phyloP scores from a whole-genome alignment of 2,888 invertebrate genomes.

The Peribatodes rhomboidaria region DNA sequence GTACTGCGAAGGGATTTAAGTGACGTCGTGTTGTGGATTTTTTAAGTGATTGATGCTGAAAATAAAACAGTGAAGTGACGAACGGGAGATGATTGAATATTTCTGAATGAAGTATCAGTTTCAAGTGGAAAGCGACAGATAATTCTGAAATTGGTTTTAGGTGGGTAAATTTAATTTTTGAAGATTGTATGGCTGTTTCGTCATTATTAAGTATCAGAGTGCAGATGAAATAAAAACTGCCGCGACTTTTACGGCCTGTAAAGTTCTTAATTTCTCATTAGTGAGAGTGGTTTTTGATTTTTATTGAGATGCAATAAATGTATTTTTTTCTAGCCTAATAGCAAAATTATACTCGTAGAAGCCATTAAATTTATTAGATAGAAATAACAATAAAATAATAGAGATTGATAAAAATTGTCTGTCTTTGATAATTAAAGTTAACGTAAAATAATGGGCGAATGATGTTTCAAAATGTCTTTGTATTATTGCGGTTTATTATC shows the following conservation, averaged over 20 bases:
- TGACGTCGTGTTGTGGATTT: neutral
- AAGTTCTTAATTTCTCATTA: conserved; percentile 12
- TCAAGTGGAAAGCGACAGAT: conserved; percentile 17
- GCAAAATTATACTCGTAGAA: neutral
- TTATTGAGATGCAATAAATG: conserved; percentile 11
- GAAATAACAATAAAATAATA: too few relatives aligned
- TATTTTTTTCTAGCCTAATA: neutral
- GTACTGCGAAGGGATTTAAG: neutral
- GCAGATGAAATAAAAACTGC: neutral
- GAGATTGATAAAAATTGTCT: too few relatives aligned
- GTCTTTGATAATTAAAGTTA: too few relatives aligned
- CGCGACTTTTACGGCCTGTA: neutral
- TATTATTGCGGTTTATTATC: too few relatives aligned
- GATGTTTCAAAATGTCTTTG: too few relatives aligned
- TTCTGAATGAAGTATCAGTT: conserved; percentile 11
- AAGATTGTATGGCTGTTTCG: neutral
- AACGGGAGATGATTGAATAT: conserved; percentile 15
- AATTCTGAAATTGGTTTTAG: conserved; percentile 1
- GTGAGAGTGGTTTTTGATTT: conserved; percentile 9
- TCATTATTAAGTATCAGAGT: neutral
- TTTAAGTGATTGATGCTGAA: conserved; percentile 16
- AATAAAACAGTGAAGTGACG: conserved; percentile 33
- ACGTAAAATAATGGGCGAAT: too few relatives aligned
- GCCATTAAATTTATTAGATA: neutral
- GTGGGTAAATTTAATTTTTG: neutral